Evolutionary conservation across 2,888 invertebrate species (phyloP).

Genomic region (Carcina quercana): DNA sequence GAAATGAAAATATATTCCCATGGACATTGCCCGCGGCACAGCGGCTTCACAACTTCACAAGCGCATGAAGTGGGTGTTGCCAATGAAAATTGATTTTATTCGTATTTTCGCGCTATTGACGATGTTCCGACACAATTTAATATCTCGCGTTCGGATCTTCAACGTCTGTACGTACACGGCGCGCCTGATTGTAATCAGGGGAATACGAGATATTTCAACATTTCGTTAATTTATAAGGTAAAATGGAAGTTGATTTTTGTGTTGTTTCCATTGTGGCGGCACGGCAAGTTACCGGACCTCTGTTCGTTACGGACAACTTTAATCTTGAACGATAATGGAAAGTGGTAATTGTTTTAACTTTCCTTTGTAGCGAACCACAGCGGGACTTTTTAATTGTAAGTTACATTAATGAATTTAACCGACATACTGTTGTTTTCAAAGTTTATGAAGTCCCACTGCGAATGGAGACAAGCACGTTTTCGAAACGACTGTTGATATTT

Average conservation of each 20-base stretch:
- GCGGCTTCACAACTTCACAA: constrained; percentile 11
- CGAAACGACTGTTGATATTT: no score
- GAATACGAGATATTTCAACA: constrained; percentile 5
- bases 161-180: constrained; percentile 3
- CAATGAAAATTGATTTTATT: constrained; percentile 31
- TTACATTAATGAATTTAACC: no score
- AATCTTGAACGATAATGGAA: no score
- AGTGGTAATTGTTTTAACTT: no score
- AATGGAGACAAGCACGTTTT: no score
- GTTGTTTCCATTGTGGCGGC: no score
- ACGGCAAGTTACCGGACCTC: no score
- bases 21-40: constrained; percentile 21
- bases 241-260: background rate
- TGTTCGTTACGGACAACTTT: no score
- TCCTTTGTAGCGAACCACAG: no score
- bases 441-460: no score
- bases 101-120: constrained; percentile 30
- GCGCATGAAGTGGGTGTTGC: constrained; percentile 25
- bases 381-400: no score
- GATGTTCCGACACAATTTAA: constrained; percentile 27
- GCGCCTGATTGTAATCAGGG: constrained; percentile 9
- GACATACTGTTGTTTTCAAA: no score
- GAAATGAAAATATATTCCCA: constrained; percentile 24
- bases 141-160: constrained; percentile 11
- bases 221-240: constrained; percentile 1